These are phyloP conservation scores for Matsumyia berberina DNA, from an alignment of 2,888 invertebrate species.

Conservation along the genomic window DNA sequence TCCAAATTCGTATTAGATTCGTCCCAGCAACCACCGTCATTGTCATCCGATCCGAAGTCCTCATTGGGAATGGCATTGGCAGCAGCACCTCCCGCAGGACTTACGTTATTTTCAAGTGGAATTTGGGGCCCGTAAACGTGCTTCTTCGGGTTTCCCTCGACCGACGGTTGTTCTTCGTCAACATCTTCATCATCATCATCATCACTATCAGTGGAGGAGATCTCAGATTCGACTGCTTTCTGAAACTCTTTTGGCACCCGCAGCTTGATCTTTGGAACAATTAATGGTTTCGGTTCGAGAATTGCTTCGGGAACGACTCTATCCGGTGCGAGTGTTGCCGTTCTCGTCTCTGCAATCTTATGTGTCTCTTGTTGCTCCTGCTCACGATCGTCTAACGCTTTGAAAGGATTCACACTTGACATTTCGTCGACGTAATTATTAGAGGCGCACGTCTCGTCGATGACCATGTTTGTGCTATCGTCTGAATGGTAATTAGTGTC, in stretches of 20 bases:
- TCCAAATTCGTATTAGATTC: slow-evolving; percentile 78
- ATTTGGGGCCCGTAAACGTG: slow-evolving; percentile 38
- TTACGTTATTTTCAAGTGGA: no score
- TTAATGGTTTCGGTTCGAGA: slow-evolving; percentile 78
- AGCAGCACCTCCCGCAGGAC: slow-evolving; percentile 64
- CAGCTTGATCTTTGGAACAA: slow-evolving; percentile 89
- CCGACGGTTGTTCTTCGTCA: neutral
- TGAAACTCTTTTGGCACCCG: slow-evolving; percentile 87
- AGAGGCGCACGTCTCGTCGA: slow-evolving; percentile 78
- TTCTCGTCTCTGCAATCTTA: slow-evolving; percentile 38
- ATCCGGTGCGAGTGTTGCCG: slow-evolving; percentile 51
- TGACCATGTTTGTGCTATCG: slow-evolving; percentile 79
- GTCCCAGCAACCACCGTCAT: slow-evolving; percentile 44
- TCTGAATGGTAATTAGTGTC: slow-evolving; percentile 72
- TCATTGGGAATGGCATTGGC: slow-evolving; percentile 79
- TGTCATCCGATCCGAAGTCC: slow-evolving; percentile 68
- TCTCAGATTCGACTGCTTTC: slow-evolving; percentile 83
- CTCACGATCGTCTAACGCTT: slow-evolving; percentile 76
- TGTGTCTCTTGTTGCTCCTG: slow-evolving; percentile 64
- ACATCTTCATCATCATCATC: slow-evolving; percentile 78
- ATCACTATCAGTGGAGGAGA: slow-evolving; percentile 82
- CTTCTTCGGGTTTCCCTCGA: slow-evolving; percentile 8
- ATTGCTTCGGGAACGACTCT: slow-evolving; percentile 59
- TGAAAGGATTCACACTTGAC: slow-evolving; percentile 73
- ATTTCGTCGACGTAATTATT: slow-evolving; percentile 59